These are phyloP conservation scores for Epirrhoe alternata DNA, from an alignment of 2,888 invertebrate genomes.

Conservation along the genomic window DNA sequence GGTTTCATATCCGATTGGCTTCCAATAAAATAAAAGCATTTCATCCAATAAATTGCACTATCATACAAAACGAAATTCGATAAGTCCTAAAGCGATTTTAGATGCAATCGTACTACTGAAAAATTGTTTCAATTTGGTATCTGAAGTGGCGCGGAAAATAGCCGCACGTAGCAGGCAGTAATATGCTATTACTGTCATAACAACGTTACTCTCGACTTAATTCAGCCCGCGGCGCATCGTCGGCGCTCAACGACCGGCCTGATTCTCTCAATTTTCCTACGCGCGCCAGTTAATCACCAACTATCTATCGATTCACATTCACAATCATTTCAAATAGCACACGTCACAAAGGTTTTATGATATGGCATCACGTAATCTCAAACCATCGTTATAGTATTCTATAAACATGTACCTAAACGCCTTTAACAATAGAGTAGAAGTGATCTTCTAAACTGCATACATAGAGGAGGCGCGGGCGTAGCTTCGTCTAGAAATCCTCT, in stretches of 20 bases:
- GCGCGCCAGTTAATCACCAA: constrained; percentile 51
- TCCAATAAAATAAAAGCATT: constrained; percentile 33
- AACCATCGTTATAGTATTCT: constrained; percentile 49
- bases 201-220: constrained; percentile 81
- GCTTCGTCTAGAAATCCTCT: constrained; percentile 65
- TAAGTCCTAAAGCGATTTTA: constrained; percentile 54
- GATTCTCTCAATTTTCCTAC: constrained; percentile 68
- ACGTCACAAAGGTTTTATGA: constrained; percentile 1
- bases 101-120: constrained; percentile 75
- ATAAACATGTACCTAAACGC: constrained; percentile 48
- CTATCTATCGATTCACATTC: constrained; percentile 51
- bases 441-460: constrained; percentile 54
- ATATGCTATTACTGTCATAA: constrained; percentile 79
- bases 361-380: constrained; percentile 38
- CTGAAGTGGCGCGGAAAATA: constrained; percentile 69
- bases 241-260: constrained; percentile 51
- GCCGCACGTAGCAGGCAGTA: constrained; percentile 69
- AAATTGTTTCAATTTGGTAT: constrained; percentile 77
- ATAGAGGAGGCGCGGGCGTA: constrained; percentile 48
- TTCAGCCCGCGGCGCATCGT: constrained; percentile 69
- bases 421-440: constrained; percentile 53
- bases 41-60: constrained; percentile 31
- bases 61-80: constrained; percentile 40
- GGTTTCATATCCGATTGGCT: constrained; percentile 31
- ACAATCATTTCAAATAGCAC: constrained; percentile 17